Base-by-base conservation (phyloP, 2,888 invertebrate genomes). In the Pogonocherus hispidulus region DNA sequence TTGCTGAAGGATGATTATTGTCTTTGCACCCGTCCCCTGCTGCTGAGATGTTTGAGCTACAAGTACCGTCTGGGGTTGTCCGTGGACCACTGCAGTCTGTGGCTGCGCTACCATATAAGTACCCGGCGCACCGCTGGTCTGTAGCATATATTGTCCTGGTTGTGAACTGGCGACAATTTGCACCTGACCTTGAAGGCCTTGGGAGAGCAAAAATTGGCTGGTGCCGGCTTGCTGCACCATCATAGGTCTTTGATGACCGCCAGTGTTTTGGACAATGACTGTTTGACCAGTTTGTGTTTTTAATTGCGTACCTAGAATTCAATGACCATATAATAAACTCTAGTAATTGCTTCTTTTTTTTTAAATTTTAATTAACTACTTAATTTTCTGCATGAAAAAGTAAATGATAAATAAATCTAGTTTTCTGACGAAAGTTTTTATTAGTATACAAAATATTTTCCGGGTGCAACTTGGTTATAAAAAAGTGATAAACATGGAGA, bases 1-100 rank as follows among this genome's bases (percentile, higher is more conserved):
- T 18, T 90, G 91, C 76, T 92, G 92, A 44, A 92, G 84, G 56
- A 92, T 89, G 52, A 92, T 92, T 27, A 92, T 92, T 0, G 92
- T 92, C 78, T 92, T 92, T 0, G 91, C 87, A 1, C 89, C 89
- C 0, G 90, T 87, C 0, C 89, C 90, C 72, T 89, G 89, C 69
- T 92, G 91, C 76, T 91, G 91, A 0, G 90, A 87, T 0, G 91
- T 89, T 78, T 92, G 91, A 0, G 92, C 90, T 0, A 92, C 89
- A 1, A 92, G 83, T 0, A 92, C 89, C 0, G 92, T 91, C 75
- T 90, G 90, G 0, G 88, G 86, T 76, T 90, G 90, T 0, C 90
- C 90, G 73, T 90, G 89, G 0, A 89, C 89, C 27, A 89, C 81
- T 0, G 89, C 89, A 0, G 89, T 89, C 70, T 89, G 90, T 6